Conservation (phyloP, 1,140 invertebrate species). For the Ostrea denselamellosa region DNA sequence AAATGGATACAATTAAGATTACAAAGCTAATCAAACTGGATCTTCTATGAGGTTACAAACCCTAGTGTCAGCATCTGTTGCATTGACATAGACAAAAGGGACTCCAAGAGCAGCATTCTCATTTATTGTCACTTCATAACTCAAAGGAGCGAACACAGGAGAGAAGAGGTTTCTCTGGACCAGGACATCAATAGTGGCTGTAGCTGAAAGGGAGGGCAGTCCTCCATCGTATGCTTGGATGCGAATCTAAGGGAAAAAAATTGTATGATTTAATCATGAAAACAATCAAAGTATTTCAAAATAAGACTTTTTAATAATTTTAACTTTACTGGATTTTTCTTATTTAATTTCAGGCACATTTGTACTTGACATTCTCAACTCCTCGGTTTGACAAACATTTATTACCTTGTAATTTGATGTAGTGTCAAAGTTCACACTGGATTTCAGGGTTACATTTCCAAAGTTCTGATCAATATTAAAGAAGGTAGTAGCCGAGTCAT, state of each 20-base stretch:
- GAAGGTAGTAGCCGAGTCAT: slow-evolving; percentile 64
- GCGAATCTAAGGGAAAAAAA: slow-evolving; percentile 42
- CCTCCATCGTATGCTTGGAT: slow-evolving; percentile 67
- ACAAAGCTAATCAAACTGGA: too few species aligned
- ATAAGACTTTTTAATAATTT: too few species aligned
- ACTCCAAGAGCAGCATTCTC: slow-evolving; percentile 40
- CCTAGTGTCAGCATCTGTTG: slow-evolving; percentile 65
- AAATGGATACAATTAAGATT: too few species aligned
- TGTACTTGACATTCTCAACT: too few species aligned
- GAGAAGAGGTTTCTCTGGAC: slow-evolving; percentile 75
- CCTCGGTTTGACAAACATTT: too few species aligned
- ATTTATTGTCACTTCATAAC: slow-evolving; percentile 41
- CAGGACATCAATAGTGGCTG: slow-evolving; percentile 64
- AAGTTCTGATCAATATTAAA: slow-evolving; percentile 64
- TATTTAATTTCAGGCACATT: too few species aligned
- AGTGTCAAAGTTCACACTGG: slow-evolving; percentile 51
- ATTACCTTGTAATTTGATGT: slow-evolving; percentile 57
- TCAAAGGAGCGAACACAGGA: slow-evolving; percentile 84
- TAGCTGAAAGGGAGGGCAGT: slow-evolving; percentile 61
- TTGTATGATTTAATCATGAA: too few species aligned
- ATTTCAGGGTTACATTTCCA: slow-evolving; percentile 63
- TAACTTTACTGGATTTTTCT: too few species aligned
- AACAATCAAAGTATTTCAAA: not conserved
- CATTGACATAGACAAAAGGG: slow-evolving; percentile 60
- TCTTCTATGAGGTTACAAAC: not conserved